Base-by-base conservation (phyloP, 2,113 vertebrate species). In the Irena cyanogastra region DNA sequence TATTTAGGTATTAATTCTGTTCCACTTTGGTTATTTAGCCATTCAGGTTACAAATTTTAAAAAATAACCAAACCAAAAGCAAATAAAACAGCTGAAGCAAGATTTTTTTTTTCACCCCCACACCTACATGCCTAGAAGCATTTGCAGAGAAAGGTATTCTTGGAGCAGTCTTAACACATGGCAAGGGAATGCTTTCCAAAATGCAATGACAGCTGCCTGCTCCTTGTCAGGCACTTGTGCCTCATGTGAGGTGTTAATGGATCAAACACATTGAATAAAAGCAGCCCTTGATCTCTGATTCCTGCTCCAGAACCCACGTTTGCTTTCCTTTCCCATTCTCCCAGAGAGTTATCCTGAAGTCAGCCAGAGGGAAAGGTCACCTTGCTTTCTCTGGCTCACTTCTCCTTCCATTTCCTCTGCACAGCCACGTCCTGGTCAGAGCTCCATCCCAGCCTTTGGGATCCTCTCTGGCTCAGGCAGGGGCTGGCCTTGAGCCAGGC, bases 121-220 rank as follows among this genome's bases (percentile, higher is more conserved):
- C 41, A 50, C 41, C 49, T 83, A 28, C 49, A n/a, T 37, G n/a
- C 63, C 26, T 65, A 30, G 31, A 80, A 83, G 10, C n/a, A 26
- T 80, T 90, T 92, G 26, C 63, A 74, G 28, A 30, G 50, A 72
- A 28, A 83, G 26, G 26, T 66, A 26, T 89, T 89, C 76, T 63
- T 80, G 64, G 59, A 81, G 45, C 45, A 66, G 26, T 64, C 63
- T 53, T 76, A 77, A 35, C 31, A 59, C 3, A 14, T n/a, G n/a
- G 37, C n/a, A 61, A 53, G 54, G 28, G 53, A 80, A 93, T 69
- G 69, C 33, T 94, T 92, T 81, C 53, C 72, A 76, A 68, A 79
- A 31, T n/a, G 49, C 53, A 49, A 0, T 60, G 76, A 28, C 50
- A 86, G 54, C 72, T 90, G 54, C 28, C 26, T 69, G 53, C 68